phyloP scores from a whole-genome alignment of 2,888 invertebrate species.

The Polydrusus cervinus region DNA sequence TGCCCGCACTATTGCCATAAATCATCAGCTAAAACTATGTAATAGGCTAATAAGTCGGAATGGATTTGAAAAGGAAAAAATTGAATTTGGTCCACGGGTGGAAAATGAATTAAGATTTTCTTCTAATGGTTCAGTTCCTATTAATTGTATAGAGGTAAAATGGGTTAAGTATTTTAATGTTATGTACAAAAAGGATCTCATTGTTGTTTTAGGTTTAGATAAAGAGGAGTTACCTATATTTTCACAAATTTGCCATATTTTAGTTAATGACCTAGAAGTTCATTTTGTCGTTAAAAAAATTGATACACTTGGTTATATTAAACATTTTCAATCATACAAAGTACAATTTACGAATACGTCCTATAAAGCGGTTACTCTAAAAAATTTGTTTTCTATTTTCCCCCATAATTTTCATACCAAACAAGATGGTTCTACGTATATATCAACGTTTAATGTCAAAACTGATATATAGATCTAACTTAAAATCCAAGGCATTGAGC shows the following conservation, averaged over 20 bases:
- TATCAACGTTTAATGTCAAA: too few relatives aligned
- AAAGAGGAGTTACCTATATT: neutral
- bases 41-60: neutral
- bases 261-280: neutral
- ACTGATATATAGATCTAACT: too few relatives aligned
- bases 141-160: neutral
- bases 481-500: too few relatives aligned
- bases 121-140: neutral
- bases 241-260: neutral
- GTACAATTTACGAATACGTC: neutral
- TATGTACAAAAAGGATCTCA: neutral
- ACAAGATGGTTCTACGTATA: too few relatives aligned
- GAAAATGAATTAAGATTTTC: neutral
- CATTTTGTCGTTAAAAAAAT: neutral
- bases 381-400: too few relatives aligned
- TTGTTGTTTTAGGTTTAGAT: neutral
- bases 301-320: neutral
- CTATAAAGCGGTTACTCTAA: neutral
- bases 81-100: neutral
- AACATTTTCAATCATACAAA: neutral
- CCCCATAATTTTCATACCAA: too few relatives aligned
- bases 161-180: neutral
- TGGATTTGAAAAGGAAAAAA: neutral
- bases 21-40: slow-evolving; percentile 1
- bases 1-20: neutral